Percentiles rank a stretch among this genome's conserved stretches.
Conservation (phyloP, 2,797 vertebrate genomes). For the Coendou prehensilis region DNA sequence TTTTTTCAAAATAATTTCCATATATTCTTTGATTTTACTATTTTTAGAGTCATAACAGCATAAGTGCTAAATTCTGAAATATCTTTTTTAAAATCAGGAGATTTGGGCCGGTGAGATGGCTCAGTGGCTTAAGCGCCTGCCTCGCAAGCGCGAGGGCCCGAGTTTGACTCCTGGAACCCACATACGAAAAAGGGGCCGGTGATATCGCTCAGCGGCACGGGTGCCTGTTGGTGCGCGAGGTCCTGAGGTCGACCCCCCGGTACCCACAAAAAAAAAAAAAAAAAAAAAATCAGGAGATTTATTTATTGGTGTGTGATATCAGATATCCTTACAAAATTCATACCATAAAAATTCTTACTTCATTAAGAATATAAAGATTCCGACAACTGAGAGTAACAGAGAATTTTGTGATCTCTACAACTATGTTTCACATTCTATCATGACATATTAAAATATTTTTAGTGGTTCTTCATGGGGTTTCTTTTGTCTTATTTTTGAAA, state of each 20-base stretch:
- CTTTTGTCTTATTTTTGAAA: slow-evolving; percentile 42
- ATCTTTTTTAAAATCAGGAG: slow-evolving; percentile 10
- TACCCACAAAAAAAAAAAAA: too few species aligned
- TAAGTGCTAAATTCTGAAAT: slow-evolving; percentile 42
- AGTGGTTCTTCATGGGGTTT: background rate
- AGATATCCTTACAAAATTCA: slow-evolving; percentile 59
- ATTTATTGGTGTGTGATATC: slow-evolving; percentile 7
- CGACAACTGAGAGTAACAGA: slow-evolving; percentile 14
- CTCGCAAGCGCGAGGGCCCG: too few species aligned
- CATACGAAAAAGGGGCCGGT: too few species aligned
- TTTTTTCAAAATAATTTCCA: background rate
- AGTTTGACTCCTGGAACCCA: too few species aligned
- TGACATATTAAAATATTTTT: slow-evolving; percentile 37
- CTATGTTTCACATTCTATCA: background rate
- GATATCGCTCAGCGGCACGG: too few species aligned
- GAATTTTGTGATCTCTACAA: slow-evolving; percentile 37
- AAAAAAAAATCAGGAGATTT: slow-evolving; percentile 35
- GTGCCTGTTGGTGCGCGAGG: too few species aligned
- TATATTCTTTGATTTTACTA: slow-evolving; percentile 5
- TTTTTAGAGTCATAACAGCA: slow-evolving; percentile 20
- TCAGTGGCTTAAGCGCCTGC: too few species aligned
- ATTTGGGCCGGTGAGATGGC: too few species aligned
- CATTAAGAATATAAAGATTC: slow-evolving; percentile 1
- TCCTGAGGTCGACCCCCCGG: too few species aligned
- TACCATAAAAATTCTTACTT: slow-evolving; percentile 34